phyloP scores from a whole-genome alignment of 2,113 vertebrate species.

The Corythoichthys intestinalis region DNA sequence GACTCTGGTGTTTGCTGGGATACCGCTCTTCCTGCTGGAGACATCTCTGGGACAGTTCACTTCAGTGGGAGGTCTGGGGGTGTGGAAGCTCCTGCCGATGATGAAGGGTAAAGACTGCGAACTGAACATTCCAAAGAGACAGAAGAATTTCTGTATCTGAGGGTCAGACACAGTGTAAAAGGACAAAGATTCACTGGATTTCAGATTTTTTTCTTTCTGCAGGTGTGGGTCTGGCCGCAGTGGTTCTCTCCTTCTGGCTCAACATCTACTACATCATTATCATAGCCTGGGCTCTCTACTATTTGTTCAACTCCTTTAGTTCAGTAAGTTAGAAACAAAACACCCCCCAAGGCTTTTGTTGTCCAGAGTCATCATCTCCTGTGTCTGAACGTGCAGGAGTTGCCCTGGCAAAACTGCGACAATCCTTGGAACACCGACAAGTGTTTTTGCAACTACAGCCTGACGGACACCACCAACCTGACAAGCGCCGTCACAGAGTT shows the following conservation, averaged over 20 bases:
- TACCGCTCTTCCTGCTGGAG: slow-evolving; percentile 87
- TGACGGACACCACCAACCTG: slow-evolving; percentile 83
- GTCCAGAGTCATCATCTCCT: neutral
- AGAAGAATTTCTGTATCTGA: too few species aligned
- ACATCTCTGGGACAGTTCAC: slow-evolving; percentile 85
- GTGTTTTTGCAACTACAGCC: slow-evolving; percentile 87
- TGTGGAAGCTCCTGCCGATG: slow-evolving; percentile 89
- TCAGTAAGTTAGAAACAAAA: slow-evolving; percentile 56
- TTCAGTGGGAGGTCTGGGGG: slow-evolving; percentile 82
- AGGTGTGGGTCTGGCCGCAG: slow-evolving; percentile 86
- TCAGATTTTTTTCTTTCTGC: rapidly evolving
- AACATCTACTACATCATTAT: slow-evolving; percentile 92
- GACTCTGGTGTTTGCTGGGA: slow-evolving; percentile 87
- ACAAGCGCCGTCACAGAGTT: slow-evolving; percentile 87
- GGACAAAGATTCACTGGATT: neutral
- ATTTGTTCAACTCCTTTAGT: slow-evolving; percentile 85
- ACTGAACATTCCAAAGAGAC: neutral
- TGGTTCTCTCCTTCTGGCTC: slow-evolving; percentile 87
- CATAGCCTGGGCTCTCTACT: slow-evolving; percentile 89
- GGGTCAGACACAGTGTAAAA: neutral
- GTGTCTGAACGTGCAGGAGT: slow-evolving; percentile 62
- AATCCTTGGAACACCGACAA: slow-evolving; percentile 84
- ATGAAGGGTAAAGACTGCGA: slow-evolving; percentile 80
- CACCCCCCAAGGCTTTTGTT: neutral
- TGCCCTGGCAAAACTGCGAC: slow-evolving; percentile 86